These are phyloP conservation scores for Caerostris darwini DNA, from an alignment of 1,140 invertebrate species.

Conservation along the genomic window DNA sequence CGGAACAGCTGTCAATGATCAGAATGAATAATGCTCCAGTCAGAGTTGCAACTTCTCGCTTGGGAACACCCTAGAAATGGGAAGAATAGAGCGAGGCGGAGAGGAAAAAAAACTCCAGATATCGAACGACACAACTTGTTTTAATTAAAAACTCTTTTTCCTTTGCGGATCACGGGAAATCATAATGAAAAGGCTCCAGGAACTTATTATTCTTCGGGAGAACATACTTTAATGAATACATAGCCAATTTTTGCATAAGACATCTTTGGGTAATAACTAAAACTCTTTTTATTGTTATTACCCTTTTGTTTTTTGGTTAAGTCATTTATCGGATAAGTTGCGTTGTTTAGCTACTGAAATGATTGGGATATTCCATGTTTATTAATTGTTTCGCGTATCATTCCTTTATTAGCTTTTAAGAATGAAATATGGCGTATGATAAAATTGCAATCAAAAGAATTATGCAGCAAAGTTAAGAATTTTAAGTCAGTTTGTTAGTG, in stretches of 20 bases:
- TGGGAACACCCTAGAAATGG: not conserved
- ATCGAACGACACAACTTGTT: conserved; percentile 24
- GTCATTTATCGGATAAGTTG: not conserved
- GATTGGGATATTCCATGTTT: not conserved
- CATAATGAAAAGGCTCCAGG: conserved; percentile 38
- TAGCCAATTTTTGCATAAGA: not conserved
- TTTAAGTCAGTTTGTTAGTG: too few relatives aligned
- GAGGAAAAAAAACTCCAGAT: not conserved
- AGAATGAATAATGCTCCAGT: conserved; percentile 36
- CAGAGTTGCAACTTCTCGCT: conserved; percentile 9
- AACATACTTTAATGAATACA: conserved; percentile 30
- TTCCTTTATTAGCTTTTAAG: not conserved
- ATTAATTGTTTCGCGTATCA: not conserved
- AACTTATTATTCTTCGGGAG: conserved; percentile 27
- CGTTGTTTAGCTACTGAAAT: not conserved
- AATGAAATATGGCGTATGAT: not conserved
- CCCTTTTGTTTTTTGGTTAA: too few relatives aligned
- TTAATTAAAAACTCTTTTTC: conserved; percentile 70
- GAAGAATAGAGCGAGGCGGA: not conserved
- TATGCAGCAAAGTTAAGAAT: too few relatives aligned
- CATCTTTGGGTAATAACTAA: not conserved
- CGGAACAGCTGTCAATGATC: conserved; percentile 61
- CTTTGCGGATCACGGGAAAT: not conserved
- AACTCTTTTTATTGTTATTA: not conserved
- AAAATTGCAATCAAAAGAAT: too few relatives aligned